These are phyloP conservation scores for Phortica magna DNA, from an alignment of 2,888 invertebrate genomes.

Conservation along the genomic window DNA sequence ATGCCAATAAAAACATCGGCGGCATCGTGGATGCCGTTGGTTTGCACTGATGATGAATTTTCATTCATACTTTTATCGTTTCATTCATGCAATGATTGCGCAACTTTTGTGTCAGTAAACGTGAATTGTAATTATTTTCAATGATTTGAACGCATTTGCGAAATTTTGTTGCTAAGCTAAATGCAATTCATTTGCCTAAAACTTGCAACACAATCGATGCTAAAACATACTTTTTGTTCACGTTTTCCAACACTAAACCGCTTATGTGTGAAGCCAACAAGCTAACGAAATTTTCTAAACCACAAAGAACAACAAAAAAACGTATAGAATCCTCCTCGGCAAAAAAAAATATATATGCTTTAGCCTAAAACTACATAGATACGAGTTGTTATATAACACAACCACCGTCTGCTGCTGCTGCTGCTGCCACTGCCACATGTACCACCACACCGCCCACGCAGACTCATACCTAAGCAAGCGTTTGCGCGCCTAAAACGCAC, in stretches of 20 bases:
- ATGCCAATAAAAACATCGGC: background rate
- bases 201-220: background rate
- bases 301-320: background rate
- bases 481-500: slow-evolving; percentile 26
- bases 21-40: background rate
- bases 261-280: slow-evolving; percentile 27
- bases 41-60: background rate
- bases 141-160: background rate
- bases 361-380: slow-evolving; percentile 1
- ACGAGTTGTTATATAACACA: background rate
- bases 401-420: too few species aligned
- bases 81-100: slow-evolving; percentile 2
- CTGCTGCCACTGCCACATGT: too few species aligned
- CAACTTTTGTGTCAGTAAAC: background rate
- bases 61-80: background rate
- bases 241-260: background rate
- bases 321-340: background rate
- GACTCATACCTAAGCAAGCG: background rate
- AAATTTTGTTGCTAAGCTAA: background rate
- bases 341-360: background rate
- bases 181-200: background rate
- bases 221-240: background rate
- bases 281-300: slow-evolving; percentile 19
- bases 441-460: background rate
- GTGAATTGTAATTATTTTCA: background rate